Conservation (phyloP, 2,797 vertebrate species). For the Hapalemur alaotrensis region DNA sequence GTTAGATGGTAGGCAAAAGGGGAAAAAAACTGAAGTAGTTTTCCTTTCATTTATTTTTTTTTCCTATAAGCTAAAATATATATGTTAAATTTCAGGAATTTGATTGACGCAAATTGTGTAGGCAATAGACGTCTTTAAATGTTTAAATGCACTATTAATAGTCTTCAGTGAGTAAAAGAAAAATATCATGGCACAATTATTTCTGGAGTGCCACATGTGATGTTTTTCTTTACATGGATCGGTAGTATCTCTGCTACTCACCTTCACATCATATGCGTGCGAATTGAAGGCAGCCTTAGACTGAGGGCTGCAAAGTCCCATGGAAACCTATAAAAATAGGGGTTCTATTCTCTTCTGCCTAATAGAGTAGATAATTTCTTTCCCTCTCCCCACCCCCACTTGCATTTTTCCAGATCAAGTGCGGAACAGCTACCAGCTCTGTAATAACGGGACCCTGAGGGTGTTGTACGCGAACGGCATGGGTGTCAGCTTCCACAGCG, state of each 20-base stretch:
- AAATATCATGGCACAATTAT: slow-evolving; percentile 80
- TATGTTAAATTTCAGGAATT: slow-evolving; percentile 74
- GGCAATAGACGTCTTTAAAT: slow-evolving; percentile 76
- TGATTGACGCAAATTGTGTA: slow-evolving; percentile 76
- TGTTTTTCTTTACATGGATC: slow-evolving; percentile 81
- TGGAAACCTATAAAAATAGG: slow-evolving; percentile 82
- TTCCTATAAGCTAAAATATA: slow-evolving; percentile 55
- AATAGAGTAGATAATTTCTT: slow-evolving; percentile 81
- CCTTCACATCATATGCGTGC: slow-evolving; percentile 74
- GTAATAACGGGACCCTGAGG: slow-evolving; percentile 97
- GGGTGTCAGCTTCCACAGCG: slow-evolving; percentile 99
- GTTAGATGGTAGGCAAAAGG: slow-evolving; percentile 15
- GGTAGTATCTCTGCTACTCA: slow-evolving; percentile 80
- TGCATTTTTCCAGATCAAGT: slow-evolving; percentile 93
- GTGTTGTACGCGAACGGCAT: slow-evolving; percentile 99
- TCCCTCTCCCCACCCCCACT: slow-evolving; percentile 59
- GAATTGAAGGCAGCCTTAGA: slow-evolving; percentile 83
- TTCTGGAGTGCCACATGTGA: slow-evolving; percentile 81
- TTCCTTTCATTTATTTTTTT: slow-evolving; percentile 58
- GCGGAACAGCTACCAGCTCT: slow-evolving; percentile 99
- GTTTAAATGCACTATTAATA: slow-evolving; percentile 82
- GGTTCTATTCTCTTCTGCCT: slow-evolving; percentile 82
- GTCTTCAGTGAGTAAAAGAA: slow-evolving; percentile 76
- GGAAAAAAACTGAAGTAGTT: neutral
- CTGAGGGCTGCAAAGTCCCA: slow-evolving; percentile 83